Conservation (phyloP, 2,113 vertebrate genomes). For the Astur gentilis region DNA sequence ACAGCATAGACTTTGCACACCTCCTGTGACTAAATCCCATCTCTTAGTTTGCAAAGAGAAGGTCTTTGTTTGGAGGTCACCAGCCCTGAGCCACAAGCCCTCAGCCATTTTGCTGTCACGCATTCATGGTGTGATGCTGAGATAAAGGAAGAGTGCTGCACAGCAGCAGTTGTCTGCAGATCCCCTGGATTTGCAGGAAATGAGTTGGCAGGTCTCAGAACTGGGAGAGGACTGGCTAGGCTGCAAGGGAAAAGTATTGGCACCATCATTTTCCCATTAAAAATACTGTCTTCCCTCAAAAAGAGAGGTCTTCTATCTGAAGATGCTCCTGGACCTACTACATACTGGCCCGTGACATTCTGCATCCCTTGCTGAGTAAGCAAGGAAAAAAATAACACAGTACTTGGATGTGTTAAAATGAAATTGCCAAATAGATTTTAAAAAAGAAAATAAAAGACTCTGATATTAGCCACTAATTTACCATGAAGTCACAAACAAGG, state of each 20-base stretch:
- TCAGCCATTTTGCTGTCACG: rapidly evolving
- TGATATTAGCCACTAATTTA: not conserved
- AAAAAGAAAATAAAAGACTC: not conserved
- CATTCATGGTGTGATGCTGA: not conserved
- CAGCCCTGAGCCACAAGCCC: not conserved
- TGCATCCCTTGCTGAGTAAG: not conserved
- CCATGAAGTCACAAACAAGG: not conserved
- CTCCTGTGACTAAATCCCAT: not conserved
- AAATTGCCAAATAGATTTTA: not conserved
- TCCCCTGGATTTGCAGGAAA: not conserved
- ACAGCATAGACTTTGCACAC: rapidly evolving
- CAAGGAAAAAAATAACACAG: rapidly evolving
- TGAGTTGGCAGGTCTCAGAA: not conserved
- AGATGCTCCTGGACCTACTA: not conserved
- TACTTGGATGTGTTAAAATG: not conserved
- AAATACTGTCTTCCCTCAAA: not conserved
- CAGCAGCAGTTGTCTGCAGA: not conserved
- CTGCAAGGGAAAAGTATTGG: not conserved
- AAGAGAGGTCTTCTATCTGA: not conserved
- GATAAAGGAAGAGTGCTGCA: not conserved
- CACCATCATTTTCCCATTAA: not conserved
- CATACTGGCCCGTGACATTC: not conserved
- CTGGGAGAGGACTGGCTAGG: not conserved
- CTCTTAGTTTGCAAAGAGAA: not conserved
- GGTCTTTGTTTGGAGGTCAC: not conserved